Evolutionary conservation across 2,797 vertebrate genomes (phyloP).

Genomic region (Chloroceryle amazona): DNA sequence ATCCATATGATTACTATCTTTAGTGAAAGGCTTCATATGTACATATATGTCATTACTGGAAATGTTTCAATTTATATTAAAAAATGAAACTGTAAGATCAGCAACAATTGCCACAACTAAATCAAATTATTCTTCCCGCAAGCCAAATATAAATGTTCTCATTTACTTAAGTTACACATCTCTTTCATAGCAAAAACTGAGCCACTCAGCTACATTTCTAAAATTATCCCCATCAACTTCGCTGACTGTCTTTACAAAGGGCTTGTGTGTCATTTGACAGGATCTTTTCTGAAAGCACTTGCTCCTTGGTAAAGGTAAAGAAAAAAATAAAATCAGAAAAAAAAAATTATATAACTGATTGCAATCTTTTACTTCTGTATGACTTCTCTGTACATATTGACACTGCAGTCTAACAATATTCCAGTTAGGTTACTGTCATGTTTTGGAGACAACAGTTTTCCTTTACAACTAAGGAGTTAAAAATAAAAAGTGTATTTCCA

Average conservation of each 20-base stretch:
- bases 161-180: conserved; percentile 12
- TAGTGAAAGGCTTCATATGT: conserved; percentile 33
- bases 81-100: conserved; percentile 63
- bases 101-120: conserved; percentile 48
- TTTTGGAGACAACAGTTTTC: neutral
- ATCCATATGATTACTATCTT: conserved; percentile 24
- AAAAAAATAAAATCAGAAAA: neutral
- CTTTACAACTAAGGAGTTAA: neutral
- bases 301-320: neutral
- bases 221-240: conserved; percentile 38
- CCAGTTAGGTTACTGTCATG: neutral
- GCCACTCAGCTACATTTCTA: conserved; percentile 23
- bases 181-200: conserved; percentile 7
- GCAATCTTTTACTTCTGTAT: neutral
- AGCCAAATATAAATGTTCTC: conserved; percentile 39
- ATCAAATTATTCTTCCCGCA: conserved; percentile 27
- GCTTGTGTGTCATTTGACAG: neutral
- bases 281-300: neutral
- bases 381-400: neutral
- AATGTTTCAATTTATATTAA: conserved; percentile 62
- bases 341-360: neutral
- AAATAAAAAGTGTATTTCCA: neutral
- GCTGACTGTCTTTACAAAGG: conserved; percentile 14
- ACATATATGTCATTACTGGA: conserved; percentile 29
- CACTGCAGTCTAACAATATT: neutral